Evolutionary conservation across 1,140 invertebrate species (phyloP).

Genomic region (Lepidostoma basale): DNA sequence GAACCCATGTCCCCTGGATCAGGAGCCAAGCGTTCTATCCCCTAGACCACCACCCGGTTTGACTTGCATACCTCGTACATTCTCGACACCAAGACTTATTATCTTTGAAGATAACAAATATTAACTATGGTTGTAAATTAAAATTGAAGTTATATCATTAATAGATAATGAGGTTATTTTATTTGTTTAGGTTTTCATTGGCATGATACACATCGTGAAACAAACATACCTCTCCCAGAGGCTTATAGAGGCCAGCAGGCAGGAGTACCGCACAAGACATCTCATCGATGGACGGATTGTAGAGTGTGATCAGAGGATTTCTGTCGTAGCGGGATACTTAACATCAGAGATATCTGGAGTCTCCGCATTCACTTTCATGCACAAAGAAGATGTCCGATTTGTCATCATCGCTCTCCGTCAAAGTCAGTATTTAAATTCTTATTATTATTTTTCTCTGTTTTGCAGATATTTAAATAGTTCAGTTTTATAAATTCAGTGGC

Average conservation of each 20-base stretch:
- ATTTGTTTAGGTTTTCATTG: constrained; percentile 66
- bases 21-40: no score
- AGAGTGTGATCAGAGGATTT: constrained; percentile 84
- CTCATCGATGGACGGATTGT: constrained; percentile 83
- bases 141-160: not conserved
- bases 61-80: no score
- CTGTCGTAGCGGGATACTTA: constrained; percentile 84
- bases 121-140: not conserved
- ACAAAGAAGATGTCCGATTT: constrained; percentile 82
- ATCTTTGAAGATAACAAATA: no score
- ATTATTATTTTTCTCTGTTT: not conserved
- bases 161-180: not conserved
- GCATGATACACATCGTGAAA: constrained; percentile 67
- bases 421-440: constrained; percentile 67
- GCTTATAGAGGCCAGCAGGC: constrained; percentile 73
- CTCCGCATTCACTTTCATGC: constrained; percentile 86
- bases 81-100: no score
- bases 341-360: constrained; percentile 79
- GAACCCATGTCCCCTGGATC: no score
- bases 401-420: constrained; percentile 81
- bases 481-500: no score
- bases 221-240: constrained; percentile 72
- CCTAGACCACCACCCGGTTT: no score
- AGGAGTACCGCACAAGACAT: constrained; percentile 86
- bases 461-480: not conserved